Base-by-base conservation (phyloP, 2,797 vertebrate genomes). In the Galago senegalensis region DNA sequence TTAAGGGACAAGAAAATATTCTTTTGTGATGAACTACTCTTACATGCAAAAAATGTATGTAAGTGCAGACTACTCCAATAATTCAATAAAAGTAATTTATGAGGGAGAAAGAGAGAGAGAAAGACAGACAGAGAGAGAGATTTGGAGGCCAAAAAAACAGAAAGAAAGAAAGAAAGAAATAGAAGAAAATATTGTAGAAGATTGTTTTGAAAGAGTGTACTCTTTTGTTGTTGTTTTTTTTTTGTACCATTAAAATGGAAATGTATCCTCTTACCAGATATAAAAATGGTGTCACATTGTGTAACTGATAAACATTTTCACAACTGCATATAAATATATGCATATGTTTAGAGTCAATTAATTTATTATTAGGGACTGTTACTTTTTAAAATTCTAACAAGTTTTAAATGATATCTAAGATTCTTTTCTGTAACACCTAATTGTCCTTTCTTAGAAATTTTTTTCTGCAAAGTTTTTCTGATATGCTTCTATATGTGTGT, bases 1-100 rank as follows among this genome's bases (percentile, higher is more conserved):
- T 61, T 60, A 84, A 46, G 37, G 4, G 4, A 72, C 86, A 75
- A 77, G 0, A 58, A 95, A 83, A 65, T 58, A 46, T 77, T 85
- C 17, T 83, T 86, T 95, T 90, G 58, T 72, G 46, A 76, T 91
- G 34, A 87, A 53, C 13, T 89, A 21, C 70, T 89, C 11, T 81
- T 79, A 37, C 72, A 75, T 46, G 40, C 34, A 69, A 93, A 80
- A 34, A 80, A 63, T 4, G 60, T 25, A 58, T 7, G 18, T 61
- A 56, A 82, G 46, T 2, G 60, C 56, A 16, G 7, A 25, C 2
- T 21, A 17, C 2, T 83, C 21, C 2, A 86, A 27, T 80, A 11
- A 65, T 60, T 87, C 79, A 70, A 60, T 61, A 34, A 27, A 95
- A 77, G 21, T 46, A 85, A 40, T 72, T 56, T 53, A 25, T 40